Base-by-base conservation (phyloP, 2,888 invertebrate genomes). In the Ernsta delagoae region DNA sequence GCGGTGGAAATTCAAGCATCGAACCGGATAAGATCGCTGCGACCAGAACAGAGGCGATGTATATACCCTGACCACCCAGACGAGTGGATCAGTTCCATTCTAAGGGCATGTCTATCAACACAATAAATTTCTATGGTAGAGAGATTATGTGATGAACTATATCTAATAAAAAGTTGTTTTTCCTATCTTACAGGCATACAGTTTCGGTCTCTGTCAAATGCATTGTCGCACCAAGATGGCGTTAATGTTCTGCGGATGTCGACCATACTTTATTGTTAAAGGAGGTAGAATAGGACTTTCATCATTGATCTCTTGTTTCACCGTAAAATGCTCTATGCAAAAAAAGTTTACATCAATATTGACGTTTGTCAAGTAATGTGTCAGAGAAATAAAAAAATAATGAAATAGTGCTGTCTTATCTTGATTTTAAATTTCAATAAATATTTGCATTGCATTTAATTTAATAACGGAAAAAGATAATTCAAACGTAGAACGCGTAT, bases 181-280 rank as follows among this genome's bases (percentile, higher is more conserved):
- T 16, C 36, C 70, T 45, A n/a, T 16, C 36, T 70, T 59, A 4
- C 82, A 94, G 93, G 91, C 93, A 0, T 94, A 94, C 79, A 94
- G 94, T 72, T 94, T 94, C 74, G 92, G 92, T 1, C 79, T 94
- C 0, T 94, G 94, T 65, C 94, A 94, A 74, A 94, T 94, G 93
- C 84, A 94, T 65, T 94, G 94, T 75, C 86, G 94, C 0, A 93
- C 86, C 67, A 84, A 87, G 0, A 86, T 94, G 87, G 92, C 94
- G 0, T 72, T 88, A 6, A 88, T 92, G 85, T 93, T 94, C 70
- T 94, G 94, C 72, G 94, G 93, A 0, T 94, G 94, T 72, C 84
- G 92, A 56, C 94, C 94, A 0, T 94, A 88, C 75, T 94, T 94
- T 76, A 90, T 93, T 71, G 85, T 89, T 5, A 88, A 87, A 80